Conservation (phyloP, 2,888 invertebrate genomes). For the Colostygia pectinataria region DNA sequence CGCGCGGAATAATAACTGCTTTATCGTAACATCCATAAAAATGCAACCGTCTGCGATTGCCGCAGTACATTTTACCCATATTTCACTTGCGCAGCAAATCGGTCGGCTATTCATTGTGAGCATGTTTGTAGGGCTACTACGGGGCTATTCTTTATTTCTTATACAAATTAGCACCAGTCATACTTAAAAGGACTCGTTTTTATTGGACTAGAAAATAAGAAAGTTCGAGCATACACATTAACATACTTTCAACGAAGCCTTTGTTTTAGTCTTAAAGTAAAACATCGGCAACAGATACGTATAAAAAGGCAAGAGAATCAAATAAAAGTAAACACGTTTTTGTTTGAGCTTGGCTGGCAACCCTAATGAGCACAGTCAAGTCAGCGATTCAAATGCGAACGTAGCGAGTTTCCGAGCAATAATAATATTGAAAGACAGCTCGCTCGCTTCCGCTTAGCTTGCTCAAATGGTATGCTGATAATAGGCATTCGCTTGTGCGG, state of each 20-base stretch:
- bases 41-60: conserved; percentile 39
- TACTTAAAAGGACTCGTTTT: no score
- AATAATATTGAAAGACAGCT: conserved; percentile 60
- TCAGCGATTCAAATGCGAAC: conserved; percentile 39
- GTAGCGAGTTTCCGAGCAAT: conserved; percentile 51
- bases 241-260: no score
- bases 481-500: conserved; percentile 29
- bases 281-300: conserved; percentile 11
- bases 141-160: conserved; percentile 3
- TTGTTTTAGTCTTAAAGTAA: not conserved
- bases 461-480: conserved; percentile 57
- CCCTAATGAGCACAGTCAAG: conserved; percentile 30
- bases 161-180: no score
- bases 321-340: conserved; percentile 28
- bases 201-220: no score
- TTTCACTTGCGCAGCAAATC: conserved; percentile 50
- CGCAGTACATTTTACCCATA: conserved; percentile 44
- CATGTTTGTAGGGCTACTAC: conserved; percentile 26
- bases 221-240: no score
- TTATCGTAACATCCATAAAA: conserved; percentile 43
- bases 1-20: conserved; percentile 21
- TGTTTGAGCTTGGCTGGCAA: conserved; percentile 22
- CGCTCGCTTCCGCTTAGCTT: conserved; percentile 56
- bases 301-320: conserved; percentile 20
- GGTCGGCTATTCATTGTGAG: conserved; percentile 45